Conservation (phyloP, 2,797 vertebrate species). For the Helarctos malayanus region DNA sequence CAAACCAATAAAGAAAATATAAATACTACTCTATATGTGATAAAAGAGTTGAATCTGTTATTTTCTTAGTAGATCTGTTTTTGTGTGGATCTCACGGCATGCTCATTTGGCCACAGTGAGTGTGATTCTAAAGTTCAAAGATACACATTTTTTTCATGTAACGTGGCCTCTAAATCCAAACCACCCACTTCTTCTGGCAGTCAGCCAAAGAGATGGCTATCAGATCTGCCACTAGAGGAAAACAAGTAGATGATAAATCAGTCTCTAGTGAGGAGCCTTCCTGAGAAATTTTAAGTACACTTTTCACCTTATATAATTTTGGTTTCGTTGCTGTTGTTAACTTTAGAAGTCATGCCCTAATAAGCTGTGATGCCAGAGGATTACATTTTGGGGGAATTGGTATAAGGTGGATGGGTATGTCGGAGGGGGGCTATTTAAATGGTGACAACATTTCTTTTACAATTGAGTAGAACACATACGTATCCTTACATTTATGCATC, state of each 20-base stretch:
- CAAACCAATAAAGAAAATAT: constrained; percentile 14
- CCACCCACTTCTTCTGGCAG: background rate
- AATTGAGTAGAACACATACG: background rate
- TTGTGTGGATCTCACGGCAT: background rate
- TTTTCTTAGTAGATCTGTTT: background rate
- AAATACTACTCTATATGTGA: background rate
- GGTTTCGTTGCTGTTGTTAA: background rate
- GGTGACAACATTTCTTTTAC: background rate
- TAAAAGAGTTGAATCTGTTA: background rate
- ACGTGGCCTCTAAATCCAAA: background rate
- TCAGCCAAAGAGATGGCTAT: background rate
- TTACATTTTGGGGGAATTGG: background rate
- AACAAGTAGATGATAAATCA: background rate
- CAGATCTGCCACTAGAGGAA: background rate
- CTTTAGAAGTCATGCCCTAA: background rate
- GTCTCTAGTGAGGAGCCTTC: background rate
- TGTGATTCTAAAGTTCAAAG: constrained; percentile 13
- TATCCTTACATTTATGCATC: background rate
- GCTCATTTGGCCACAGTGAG: background rate
- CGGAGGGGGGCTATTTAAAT: background rate
- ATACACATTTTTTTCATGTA: background rate
- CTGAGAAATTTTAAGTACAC: background rate
- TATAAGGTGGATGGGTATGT: background rate
- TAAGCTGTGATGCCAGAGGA: background rate
- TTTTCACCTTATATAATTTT: constrained; percentile 2